Evolutionary conservation across 2,113 vertebrate genomes (phyloP).

Genomic region (Plecotus auritus): DNA sequence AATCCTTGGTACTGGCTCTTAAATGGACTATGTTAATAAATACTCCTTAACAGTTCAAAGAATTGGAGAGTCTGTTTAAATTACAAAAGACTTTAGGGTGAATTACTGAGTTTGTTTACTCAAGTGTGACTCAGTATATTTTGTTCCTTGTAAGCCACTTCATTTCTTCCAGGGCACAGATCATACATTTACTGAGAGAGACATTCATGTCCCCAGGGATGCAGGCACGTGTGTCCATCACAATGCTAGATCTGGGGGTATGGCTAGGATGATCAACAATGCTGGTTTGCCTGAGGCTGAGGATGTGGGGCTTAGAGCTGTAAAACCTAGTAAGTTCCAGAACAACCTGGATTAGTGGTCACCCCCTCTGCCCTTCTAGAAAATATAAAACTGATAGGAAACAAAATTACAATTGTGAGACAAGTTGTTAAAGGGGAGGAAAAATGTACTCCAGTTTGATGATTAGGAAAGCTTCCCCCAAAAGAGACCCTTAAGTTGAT

Average conservation of each 20-base stretch:
- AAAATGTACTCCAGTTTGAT: not conserved
- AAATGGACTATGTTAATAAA: conserved; percentile 36
- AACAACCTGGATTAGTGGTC: not conserved
- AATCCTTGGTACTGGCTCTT: conserved; percentile 13
- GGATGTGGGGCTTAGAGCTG: not conserved
- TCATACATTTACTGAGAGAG: not conserved
- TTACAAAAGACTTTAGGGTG: conserved; percentile 29
- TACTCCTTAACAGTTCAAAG: conserved; percentile 23
- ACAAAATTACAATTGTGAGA: not conserved
- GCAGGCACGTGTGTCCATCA: not conserved
- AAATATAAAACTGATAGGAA: not conserved
- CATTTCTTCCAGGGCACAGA: conserved; percentile 17
- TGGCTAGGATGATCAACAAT: not conserved
- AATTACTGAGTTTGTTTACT: conserved; percentile 14
- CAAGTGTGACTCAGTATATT: not conserved
- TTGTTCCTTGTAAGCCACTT: conserved; percentile 8
- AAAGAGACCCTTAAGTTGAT: not conserved
- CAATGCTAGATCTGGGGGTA: not conserved
- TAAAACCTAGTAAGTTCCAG: not conserved
- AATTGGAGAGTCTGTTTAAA: conserved; percentile 28
- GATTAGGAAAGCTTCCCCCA: not conserved
- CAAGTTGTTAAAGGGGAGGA: not conserved
- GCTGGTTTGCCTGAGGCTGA: not conserved
- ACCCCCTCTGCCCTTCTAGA: not conserved
- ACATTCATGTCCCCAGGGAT: not conserved